Conservation (phyloP, 1,140 invertebrate genomes). For the Drosophila mauritiana region DNA sequence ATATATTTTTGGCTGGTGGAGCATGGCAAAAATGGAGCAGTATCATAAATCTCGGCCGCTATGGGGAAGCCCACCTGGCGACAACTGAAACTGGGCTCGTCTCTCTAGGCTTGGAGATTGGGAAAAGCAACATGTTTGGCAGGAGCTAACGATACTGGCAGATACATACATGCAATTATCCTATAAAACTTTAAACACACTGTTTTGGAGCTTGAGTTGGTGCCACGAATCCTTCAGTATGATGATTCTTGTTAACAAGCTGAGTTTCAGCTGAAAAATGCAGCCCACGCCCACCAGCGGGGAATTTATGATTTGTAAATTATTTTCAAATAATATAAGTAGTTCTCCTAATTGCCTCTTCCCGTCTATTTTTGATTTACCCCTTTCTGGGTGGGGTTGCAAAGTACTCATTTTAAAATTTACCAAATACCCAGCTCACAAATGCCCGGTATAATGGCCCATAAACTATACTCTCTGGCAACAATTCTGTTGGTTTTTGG, state of each 20-base stretch:
- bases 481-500: slow-evolving; percentile 2
- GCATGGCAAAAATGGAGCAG: background rate
- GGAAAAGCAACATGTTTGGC: no score
- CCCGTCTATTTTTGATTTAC: background rate
- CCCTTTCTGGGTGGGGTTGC: slow-evolving; percentile 1
- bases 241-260: background rate
- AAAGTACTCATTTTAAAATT: background rate
- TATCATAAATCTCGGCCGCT: slow-evolving; percentile 20
- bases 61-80: slow-evolving; percentile 1
- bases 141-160: no score
- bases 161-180: background rate
- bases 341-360: slow-evolving; percentile 4
- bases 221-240: no score
- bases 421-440: background rate
- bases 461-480: slow-evolving; percentile 2
- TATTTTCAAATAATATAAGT: slow-evolving; percentile 5
- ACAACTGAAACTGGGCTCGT: slow-evolving; percentile 4
- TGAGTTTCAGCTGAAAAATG: background rate
- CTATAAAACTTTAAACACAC: no score
- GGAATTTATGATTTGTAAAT: slow-evolving; percentile 1
- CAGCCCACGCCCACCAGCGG: background rate
- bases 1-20: slow-evolving; percentile 11
- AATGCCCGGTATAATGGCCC: slow-evolving; percentile 1
- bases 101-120: background rate
- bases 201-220: no score